Conservation (phyloP, 92 coral and sea anemone genomes). For the Palythoa heliodiscus region DNA sequence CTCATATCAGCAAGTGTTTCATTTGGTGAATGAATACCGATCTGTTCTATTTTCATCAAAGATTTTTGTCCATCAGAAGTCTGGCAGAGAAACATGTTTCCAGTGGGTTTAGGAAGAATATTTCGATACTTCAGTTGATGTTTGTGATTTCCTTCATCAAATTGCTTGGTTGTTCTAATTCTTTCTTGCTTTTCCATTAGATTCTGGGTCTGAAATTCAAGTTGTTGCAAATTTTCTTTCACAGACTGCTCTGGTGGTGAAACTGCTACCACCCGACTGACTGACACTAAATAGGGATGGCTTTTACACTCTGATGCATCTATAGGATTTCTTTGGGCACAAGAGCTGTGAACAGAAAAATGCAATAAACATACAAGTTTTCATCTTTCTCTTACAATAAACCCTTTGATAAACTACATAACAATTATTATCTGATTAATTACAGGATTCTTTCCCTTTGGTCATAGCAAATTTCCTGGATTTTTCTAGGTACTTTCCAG, state of each 20-base stretch:
- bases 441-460: no score
- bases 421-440: no score
- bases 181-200: neutral
- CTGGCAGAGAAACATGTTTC: slow-evolving; percentile 22
- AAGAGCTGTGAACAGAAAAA: slow-evolving; percentile 7
- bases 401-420: no score
- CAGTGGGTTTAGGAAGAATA: slow-evolving; percentile 36
- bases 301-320: neutral
- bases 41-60: neutral
- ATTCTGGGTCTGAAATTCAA: slow-evolving; percentile 9
- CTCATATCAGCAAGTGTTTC: neutral
- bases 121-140: slow-evolving; percentile 20
- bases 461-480: no score
- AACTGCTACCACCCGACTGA: neutral
- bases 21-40: slow-evolving; percentile 2
- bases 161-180: neutral
- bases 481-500: no score
- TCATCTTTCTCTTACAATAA: no score
- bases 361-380: neutral
- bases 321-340: neutral
- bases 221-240: slow-evolving; percentile 11
- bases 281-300: neutral
- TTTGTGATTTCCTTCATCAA: neutral
- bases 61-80: slow-evolving; percentile 20
- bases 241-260: neutral